phyloP scores from a whole-genome alignment of 2,797 vertebrate genomes.

The Phyllotis vaccarum region DNA sequence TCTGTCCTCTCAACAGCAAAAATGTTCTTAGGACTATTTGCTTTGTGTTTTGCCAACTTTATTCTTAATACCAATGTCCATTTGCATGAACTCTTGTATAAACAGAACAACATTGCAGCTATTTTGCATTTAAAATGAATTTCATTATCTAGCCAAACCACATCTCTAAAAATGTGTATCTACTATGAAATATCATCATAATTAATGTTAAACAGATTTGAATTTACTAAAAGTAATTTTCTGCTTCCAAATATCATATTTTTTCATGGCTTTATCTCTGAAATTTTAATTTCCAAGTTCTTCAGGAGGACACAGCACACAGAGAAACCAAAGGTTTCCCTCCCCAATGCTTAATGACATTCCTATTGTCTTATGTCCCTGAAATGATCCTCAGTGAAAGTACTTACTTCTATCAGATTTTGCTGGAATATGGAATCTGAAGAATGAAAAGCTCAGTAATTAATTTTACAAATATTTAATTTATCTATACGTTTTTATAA shows the following conservation, averaged over 20 bases:
- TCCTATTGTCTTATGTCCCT: not conserved
- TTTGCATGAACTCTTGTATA: not conserved
- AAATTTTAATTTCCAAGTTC: not conserved
- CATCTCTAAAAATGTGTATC: slow-evolving; percentile 19
- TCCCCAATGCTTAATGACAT: not conserved
- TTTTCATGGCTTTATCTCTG: not conserved
- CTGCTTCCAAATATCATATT: not conserved
- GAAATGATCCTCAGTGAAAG: not conserved
- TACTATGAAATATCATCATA: not conserved
- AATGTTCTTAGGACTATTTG: not conserved
- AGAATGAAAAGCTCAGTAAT: not conserved
- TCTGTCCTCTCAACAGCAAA: not conserved
- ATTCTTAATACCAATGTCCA: not conserved
- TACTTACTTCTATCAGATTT: slow-evolving; percentile 48
- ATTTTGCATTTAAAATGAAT: not conserved
- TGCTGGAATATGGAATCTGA: not conserved
- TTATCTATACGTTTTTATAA: slow-evolving; percentile 59
- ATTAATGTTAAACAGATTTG: not conserved
- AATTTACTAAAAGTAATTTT: slow-evolving; percentile 14
- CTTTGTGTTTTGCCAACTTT: not conserved
- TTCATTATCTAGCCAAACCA: not conserved
- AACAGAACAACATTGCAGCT: not conserved
- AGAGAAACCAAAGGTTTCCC: not conserved
- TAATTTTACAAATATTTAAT: slow-evolving; percentile 44
- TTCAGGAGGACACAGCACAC: not conserved